phyloP scores from a whole-genome alignment of 2,797 vertebrate genomes.

The Odontamblyopus rebecca region DNA sequence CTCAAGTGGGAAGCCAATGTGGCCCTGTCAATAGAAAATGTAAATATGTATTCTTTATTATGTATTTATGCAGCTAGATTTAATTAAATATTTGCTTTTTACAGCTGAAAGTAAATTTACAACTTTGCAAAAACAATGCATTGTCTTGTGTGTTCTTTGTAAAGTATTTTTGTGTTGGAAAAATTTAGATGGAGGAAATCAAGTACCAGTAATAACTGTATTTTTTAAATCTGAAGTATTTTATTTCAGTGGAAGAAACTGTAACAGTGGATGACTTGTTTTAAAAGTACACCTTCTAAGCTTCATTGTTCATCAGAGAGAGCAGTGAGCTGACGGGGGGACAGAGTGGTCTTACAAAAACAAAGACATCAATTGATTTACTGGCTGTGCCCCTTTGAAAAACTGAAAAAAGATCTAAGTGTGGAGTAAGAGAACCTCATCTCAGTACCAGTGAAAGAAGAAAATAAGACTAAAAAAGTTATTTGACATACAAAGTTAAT shows the following conservation, averaged over 20 bases:
- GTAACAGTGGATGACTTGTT: slow-evolving; percentile 73
- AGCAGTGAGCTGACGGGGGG: slow-evolving; percentile 42
- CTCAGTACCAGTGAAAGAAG: not conserved
- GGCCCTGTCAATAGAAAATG: not conserved
- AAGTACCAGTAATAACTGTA: slow-evolving; percentile 37
- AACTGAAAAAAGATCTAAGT: not conserved
- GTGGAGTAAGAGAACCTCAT: not conserved
- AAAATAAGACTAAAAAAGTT: not conserved
- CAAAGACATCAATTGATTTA: slow-evolving; percentile 62
- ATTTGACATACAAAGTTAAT: not conserved
- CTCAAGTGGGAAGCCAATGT: not conserved
- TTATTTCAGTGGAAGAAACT: slow-evolving; percentile 48
- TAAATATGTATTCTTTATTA: not conserved
- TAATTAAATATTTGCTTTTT: not conserved
- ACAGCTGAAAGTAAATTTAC: not conserved
- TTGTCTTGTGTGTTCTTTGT: not conserved
- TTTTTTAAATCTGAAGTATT: slow-evolving; percentile 41
- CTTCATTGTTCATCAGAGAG: slow-evolving; percentile 47
- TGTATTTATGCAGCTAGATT: not conserved
- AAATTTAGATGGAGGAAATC: slow-evolving; percentile 19
- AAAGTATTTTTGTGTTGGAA: not conserved
- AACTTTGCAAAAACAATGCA: not conserved
- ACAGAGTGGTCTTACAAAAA: slow-evolving; percentile 23
- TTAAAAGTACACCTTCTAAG: slow-evolving; percentile 34
- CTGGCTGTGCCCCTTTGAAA: not conserved